Percentiles rank a stretch among this genome's conserved stretches.
These are phyloP conservation scores for Triplophysa siluroides DNA, from an alignment of 2,113 vertebrate species.

Conservation along the genomic window DNA sequence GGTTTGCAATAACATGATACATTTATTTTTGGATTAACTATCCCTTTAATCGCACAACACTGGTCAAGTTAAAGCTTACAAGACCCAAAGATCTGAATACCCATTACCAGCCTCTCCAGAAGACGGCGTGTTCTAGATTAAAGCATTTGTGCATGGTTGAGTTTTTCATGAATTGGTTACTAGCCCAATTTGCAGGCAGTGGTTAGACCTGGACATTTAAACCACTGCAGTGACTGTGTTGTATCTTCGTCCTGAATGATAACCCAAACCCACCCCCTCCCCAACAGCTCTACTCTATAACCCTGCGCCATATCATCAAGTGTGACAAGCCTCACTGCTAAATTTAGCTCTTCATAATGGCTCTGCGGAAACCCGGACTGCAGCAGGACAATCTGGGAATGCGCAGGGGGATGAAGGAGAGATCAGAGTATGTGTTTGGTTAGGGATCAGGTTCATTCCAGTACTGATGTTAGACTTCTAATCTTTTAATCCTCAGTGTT, in stretches of 20 bases:
- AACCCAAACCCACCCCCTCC: constrained; percentile 52
- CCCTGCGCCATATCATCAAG: constrained; percentile 74
- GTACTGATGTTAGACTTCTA: constrained; percentile 13
- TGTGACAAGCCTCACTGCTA: constrained; percentile 71
- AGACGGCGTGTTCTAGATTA: neutral
- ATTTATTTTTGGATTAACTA: no score
- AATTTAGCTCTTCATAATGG: constrained; percentile 74
- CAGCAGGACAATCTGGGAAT: constrained; percentile 54
- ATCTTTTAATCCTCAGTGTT: constrained; percentile 28
- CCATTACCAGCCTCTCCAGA: constrained; percentile 5
- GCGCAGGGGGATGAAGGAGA: constrained; percentile 17
- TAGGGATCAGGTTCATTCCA: constrained; percentile 28
- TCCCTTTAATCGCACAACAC: no score
- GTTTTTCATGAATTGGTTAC: no score
- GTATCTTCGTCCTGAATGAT: constrained; percentile 48
- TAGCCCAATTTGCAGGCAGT: constrained; percentile 9
- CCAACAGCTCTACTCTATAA: constrained; percentile 65
- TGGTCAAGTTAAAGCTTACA: no score
- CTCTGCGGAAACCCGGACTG: constrained; percentile 61
- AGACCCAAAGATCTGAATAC: no score
- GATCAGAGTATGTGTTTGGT: neutral
- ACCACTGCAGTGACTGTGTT: constrained; percentile 71
- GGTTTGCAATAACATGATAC: no score
- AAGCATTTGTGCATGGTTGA: no score
- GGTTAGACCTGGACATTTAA: constrained; percentile 45